Conservation (phyloP, 2,888 invertebrate genomes). For the Dolichopus griseipennis region DNA sequence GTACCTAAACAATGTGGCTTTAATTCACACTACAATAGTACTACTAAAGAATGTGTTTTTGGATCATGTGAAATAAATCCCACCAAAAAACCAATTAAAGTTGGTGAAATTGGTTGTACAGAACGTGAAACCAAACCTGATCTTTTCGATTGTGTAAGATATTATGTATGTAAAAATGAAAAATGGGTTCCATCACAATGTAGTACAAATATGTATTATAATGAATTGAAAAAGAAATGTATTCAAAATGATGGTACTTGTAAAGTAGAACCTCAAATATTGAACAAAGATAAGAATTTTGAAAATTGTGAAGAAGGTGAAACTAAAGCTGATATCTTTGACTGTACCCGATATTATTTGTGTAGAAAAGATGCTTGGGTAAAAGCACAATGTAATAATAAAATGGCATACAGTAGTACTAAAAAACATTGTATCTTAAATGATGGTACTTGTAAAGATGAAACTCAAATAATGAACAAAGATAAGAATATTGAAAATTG, state of each 20-base stretch:
- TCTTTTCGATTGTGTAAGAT: not conserved
- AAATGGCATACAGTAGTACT: not conserved
- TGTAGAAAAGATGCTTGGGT: not conserved
- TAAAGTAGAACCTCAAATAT: not conserved
- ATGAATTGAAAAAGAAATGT: not conserved
- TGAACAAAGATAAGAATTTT: not conserved
- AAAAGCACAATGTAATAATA: not conserved
- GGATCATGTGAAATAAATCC: not conserved
- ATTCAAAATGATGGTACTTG: not conserved
- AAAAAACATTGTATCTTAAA: not conserved
- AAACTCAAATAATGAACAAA: too few species aligned
- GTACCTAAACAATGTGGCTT: not conserved
- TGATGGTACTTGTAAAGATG: not conserved
- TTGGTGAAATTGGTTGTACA: not conserved
- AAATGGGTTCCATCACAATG: not conserved
- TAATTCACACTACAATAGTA: not conserved
- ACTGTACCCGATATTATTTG: not conserved
- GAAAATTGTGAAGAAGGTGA: not conserved
- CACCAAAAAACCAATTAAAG: too few species aligned
- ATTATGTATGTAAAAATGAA: not conserved
- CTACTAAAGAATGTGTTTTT: not conserved
- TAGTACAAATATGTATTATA: not conserved
- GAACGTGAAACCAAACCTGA: not conserved
- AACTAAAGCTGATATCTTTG: not conserved
- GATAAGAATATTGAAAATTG: not conserved